These are phyloP conservation scores for Haliclona indistincta DNA, from an alignment of 37 sponge, comb jelly and placozoan species.

Conservation along the genomic window DNA sequence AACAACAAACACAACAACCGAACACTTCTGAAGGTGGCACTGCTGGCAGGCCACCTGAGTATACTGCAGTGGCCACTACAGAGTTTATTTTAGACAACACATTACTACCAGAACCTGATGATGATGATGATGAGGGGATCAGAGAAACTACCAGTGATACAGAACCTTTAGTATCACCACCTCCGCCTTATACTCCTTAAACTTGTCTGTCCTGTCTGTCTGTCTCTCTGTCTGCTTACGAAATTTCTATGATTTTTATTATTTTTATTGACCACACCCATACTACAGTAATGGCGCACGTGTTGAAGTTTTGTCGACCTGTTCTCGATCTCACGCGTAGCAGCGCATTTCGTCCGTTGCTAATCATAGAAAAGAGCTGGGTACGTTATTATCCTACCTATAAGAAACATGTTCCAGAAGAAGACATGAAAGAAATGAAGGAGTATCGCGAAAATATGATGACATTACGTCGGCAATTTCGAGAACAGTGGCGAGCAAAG, in stretches of 20 bases:
- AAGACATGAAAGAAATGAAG: conserved; percentile 15
- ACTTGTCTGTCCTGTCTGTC: not conserved
- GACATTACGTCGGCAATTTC: conserved; percentile 9
- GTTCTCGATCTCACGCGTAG: too few species aligned
- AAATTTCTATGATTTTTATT: too few species aligned
- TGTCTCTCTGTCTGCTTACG: not conserved
- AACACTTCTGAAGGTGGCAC: too few species aligned
- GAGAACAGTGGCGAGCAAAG: conserved; percentile 12
- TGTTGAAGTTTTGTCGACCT: too few species aligned
- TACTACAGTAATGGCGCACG: too few species aligned
- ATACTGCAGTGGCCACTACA: conserved; percentile 9
- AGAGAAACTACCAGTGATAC: not conserved
- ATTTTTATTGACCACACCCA: too few species aligned
- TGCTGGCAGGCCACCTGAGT: not conserved
- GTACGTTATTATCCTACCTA: too few species aligned
- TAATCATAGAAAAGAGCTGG: too few species aligned
- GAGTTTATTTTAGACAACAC: too few species aligned
- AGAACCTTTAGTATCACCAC: conserved; percentile 17
- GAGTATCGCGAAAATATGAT: conserved; percentile 24
- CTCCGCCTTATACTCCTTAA: conserved; percentile 67
- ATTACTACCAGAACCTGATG: too few species aligned
- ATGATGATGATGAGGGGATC: not conserved
- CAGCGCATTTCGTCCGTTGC: too few species aligned
- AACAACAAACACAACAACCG: not conserved
- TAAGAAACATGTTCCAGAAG: too few species aligned